Evolutionary conservation across 2,888 invertebrate genomes (phyloP).

Genomic region (Phrixothrix hirtus): DNA sequence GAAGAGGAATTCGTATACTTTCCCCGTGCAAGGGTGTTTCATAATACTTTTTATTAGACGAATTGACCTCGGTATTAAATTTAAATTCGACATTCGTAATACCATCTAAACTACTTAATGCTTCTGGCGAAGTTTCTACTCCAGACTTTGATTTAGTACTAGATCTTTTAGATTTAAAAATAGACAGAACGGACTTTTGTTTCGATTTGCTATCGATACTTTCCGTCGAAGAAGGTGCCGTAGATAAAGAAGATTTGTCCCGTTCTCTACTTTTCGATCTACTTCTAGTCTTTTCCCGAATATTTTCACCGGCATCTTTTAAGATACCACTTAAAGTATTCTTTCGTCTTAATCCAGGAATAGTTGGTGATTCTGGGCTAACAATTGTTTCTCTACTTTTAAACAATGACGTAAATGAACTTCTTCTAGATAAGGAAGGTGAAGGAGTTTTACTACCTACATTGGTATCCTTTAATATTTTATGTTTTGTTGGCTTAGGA

Average conservation of each 20-base stretch:
- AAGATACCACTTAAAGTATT: slow-evolving; percentile 50
- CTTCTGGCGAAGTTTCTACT: slow-evolving; percentile 41
- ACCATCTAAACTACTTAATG: slow-evolving; percentile 51
- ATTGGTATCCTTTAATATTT: slow-evolving; percentile 36
- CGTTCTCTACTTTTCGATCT: slow-evolving; percentile 70
- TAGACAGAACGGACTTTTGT: slow-evolving; percentile 69
- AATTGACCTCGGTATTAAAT: slow-evolving; percentile 41
- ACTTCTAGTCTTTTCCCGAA: slow-evolving; percentile 46
- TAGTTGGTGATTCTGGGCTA: slow-evolving; percentile 66
- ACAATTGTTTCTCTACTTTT: slow-evolving; percentile 70
- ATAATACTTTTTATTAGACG: slow-evolving; percentile 58
- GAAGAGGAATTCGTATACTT: slow-evolving; percentile 72
- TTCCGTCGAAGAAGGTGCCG: slow-evolving; percentile 60
- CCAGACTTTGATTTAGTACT: slow-evolving; percentile 57
- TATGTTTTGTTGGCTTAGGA: slow-evolving; percentile 55
- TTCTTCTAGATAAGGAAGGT: slow-evolving; percentile 74
- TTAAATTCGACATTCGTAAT: slow-evolving; percentile 56
- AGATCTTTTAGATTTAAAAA: slow-evolving; percentile 65
- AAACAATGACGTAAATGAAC: slow-evolving; percentile 80
- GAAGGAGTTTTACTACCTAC: slow-evolving; percentile 63
- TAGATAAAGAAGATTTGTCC: slow-evolving; percentile 54
- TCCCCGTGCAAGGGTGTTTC: slow-evolving; percentile 66
- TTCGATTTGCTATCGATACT: slow-evolving; percentile 53
- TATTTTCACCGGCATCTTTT: slow-evolving; percentile 50
- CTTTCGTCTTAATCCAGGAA: slow-evolving; percentile 46